These are phyloP conservation scores for Lathronympha strigana DNA, from an alignment of 2,888 invertebrate genomes.

Conservation along the genomic window DNA sequence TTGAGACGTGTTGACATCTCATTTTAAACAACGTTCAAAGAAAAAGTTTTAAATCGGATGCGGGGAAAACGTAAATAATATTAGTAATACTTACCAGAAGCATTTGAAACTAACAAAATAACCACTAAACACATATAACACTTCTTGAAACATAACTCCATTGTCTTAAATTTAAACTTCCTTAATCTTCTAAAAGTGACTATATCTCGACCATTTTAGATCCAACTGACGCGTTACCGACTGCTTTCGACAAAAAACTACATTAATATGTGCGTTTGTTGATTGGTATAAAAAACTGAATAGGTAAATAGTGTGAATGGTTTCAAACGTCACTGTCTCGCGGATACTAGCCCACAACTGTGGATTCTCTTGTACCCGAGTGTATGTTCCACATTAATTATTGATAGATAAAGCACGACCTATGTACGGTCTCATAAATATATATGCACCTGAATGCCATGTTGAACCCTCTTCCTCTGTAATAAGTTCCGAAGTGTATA, in stretches of 20 bases:
- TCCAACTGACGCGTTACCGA: constrained; percentile 18
- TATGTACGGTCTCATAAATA: neutral
- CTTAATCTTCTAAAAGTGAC: constrained; percentile 4
- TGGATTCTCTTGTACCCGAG: constrained; percentile 1
- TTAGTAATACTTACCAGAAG: constrained; percentile 25
- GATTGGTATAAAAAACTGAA: constrained; percentile 25
- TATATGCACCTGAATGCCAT: too few species aligned
- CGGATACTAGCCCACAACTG: constrained; percentile 21
- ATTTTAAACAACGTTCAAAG: too few species aligned
- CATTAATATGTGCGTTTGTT: constrained; percentile 34
- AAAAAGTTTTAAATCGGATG: constrained; percentile 10
- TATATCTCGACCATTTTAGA: constrained; percentile 25
- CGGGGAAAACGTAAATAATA: constrained; percentile 11
- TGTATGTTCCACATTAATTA: constrained; percentile 1
- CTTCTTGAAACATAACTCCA: constrained; percentile 21
- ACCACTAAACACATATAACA: constrained; percentile 16
- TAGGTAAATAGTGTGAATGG: constrained; percentile 25
- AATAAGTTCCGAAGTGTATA: too few species aligned
- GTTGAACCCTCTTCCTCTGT: too few species aligned
- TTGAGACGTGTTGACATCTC: too few species aligned
- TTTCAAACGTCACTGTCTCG: constrained; percentile 22
- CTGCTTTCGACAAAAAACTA: constrained; percentile 27
- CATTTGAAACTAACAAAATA: neutral
- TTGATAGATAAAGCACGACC: constrained; percentile 2
- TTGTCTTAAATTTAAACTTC: constrained; percentile 6